Conservation (phyloP, 2,888 invertebrate species). For the Melipona bicolor region DNA sequence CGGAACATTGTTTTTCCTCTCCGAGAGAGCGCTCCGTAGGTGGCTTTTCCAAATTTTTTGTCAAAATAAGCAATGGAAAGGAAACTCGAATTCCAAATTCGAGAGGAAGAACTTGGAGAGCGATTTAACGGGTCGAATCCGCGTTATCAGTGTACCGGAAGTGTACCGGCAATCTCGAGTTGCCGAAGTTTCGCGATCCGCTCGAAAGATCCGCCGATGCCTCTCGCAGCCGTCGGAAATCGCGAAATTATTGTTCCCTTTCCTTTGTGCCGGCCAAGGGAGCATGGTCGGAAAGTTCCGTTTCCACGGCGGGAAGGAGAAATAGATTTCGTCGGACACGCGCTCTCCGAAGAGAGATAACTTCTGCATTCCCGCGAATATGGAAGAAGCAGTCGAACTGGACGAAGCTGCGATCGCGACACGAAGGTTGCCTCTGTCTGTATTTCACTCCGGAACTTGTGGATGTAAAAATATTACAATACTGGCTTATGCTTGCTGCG, state of each 20-base stretch:
- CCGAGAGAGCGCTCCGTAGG: not conserved
- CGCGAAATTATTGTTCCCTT: conserved; percentile 60
- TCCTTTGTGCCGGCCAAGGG: conserved; percentile 39
- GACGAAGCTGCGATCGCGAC: conserved; percentile 13
- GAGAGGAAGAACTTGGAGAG: not conserved
- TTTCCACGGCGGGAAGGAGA: conserved; percentile 52
- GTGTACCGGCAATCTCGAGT: conserved; percentile 40
- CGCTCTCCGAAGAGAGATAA: conserved; percentile 59
- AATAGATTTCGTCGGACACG: conserved; percentile 66
- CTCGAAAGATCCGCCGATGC: conserved; percentile 17
- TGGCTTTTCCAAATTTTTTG: too few species aligned
- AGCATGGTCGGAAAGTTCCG: conserved; percentile 38
- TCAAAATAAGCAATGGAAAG: too few species aligned
- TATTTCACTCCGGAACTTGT: conserved; percentile 33
- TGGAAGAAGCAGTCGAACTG: conserved; percentile 38
- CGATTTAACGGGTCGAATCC: conserved; percentile 1
- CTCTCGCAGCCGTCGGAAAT: conserved; percentile 53
- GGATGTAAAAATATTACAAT: too few species aligned
- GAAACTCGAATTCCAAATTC: too few species aligned
- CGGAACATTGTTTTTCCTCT: not conserved
- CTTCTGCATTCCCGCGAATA: conserved; percentile 59
- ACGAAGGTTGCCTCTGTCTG: conserved; percentile 2
- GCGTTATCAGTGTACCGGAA: conserved; percentile 6
- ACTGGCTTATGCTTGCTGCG: too few species aligned
- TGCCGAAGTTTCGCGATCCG: conserved; percentile 19